A percentile compares a stretch with the other conserved stretches of the same genome.
phyloP scores from a whole-genome alignment of 1,140 invertebrate species.

The Drosophila littoralis region DNA sequence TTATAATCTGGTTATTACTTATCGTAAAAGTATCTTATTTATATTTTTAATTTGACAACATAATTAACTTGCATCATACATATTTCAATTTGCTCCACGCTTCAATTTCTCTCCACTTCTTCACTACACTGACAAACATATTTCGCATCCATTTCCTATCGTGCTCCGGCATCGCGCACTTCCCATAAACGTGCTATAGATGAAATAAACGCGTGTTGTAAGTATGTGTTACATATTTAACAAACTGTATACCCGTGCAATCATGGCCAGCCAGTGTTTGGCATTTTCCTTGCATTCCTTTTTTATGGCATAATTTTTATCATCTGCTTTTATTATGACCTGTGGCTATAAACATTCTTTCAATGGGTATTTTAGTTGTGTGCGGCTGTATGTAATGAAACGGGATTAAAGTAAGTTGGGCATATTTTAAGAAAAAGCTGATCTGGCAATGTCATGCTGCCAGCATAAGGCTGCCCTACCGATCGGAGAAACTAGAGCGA shows the following conservation, averaged over 20 bases:
- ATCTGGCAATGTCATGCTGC: too few species aligned
- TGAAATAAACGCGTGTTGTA: constrained; percentile 58
- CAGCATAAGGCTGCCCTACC: too few species aligned
- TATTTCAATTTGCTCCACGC: too few species aligned
- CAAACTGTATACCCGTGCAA: constrained; percentile 53
- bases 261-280: constrained; percentile 53
- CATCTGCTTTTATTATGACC: constrained; percentile 44
- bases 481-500: too few species aligned
- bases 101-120: background rate
- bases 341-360: background rate
- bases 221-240: constrained; percentile 65
- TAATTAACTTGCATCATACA: too few species aligned
- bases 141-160: constrained; percentile 35
- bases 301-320: constrained; percentile 64
- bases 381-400: background rate
- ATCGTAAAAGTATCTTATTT: too few species aligned
- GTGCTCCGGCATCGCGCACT: background rate
- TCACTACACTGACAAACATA: background rate
- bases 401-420: background rate
- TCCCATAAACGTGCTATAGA: constrained; percentile 7
- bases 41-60: too few species aligned
- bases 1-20: too few species aligned
- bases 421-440: background rate
- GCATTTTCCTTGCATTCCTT: constrained; percentile 1
- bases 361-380: background rate